Conservation (phyloP, 2,888 invertebrate species). For the Epinotia nisella region DNA sequence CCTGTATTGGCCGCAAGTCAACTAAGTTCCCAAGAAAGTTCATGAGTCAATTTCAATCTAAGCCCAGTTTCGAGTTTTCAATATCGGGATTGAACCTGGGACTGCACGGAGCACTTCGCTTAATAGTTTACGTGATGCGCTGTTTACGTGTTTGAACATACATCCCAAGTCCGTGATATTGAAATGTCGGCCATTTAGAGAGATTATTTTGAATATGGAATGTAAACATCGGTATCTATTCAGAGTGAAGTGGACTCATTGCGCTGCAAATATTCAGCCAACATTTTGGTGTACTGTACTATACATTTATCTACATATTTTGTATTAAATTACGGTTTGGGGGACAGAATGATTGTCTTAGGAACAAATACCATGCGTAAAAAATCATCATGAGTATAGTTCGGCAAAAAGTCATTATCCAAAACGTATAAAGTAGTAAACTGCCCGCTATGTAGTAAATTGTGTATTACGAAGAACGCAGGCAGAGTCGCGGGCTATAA, state of each 20-base stretch:
- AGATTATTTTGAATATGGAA: constrained; percentile 14
- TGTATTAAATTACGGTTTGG: neutral
- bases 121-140: constrained; percentile 43
- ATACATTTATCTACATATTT: too few species aligned
- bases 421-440: too few species aligned
- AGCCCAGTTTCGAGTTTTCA: constrained; percentile 41
- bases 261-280: neutral
- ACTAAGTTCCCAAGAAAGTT: constrained; percentile 40
- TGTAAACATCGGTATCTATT: neutral
- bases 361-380: neutral
- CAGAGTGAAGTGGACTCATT: constrained; percentile 1
- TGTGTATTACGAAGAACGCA: too few species aligned
- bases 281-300: neutral
- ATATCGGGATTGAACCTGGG: constrained; percentile 42
- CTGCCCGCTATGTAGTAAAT: too few species aligned
- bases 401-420: neutral
- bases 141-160: constrained; percentile 23
- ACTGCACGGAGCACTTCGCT: constrained; percentile 40
- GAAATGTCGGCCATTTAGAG: constrained; percentile 25
- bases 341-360: neutral
- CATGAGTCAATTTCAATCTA: constrained; percentile 45
- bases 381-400: neutral
- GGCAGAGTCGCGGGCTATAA: too few species aligned
- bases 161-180: constrained; percentile 22
- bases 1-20: constrained; percentile 33